Evolutionary conservation across 1,140 invertebrate genomes (phyloP).

Genomic region (Eueides isabella): DNA sequence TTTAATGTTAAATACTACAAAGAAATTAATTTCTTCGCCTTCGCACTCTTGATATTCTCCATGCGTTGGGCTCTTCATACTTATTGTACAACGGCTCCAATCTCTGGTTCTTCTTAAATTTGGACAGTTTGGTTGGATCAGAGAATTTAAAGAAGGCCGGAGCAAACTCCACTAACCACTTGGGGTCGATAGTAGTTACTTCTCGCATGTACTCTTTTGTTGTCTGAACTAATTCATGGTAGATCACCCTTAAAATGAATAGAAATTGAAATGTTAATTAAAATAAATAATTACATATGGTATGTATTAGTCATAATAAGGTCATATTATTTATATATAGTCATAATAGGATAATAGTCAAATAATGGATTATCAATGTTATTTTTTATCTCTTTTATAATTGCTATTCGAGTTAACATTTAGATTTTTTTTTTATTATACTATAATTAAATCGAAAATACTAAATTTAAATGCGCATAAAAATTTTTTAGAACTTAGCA

Average conservation of each 20-base stretch:
- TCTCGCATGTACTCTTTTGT: conserved; percentile 99
- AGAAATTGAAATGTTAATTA: conserved; percentile 29
- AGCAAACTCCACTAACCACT: conserved; percentile 99
- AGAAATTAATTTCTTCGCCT: conserved; percentile 91
- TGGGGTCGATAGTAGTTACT: conserved; percentile 99
- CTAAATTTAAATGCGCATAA: too few relatives aligned
- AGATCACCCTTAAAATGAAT: conserved; percentile 93
- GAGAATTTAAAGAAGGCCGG: conserved; percentile 99
- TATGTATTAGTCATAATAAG: neutral
- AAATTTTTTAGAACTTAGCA: too few relatives aligned
- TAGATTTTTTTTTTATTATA: too few relatives aligned
- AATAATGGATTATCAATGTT: too few relatives aligned
- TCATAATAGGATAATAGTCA: too few relatives aligned
- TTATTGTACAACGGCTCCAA: conserved; percentile 99
- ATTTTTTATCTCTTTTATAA: too few relatives aligned
- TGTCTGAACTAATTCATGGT: conserved; percentile 99
- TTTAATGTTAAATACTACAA: neutral
- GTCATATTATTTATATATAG: too few relatives aligned
- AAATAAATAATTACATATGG: neutral
- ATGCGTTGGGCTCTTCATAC: conserved; percentile 99
- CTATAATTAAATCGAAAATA: too few relatives aligned
- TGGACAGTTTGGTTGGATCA: conserved; percentile 99
- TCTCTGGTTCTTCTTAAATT: conserved; percentile 99
- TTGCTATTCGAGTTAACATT: too few relatives aligned
- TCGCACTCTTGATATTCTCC: conserved; percentile 98